These are phyloP conservation scores for Cephus runcator DNA, from an alignment of 2,888 invertebrate genomes.

Conservation along the genomic window DNA sequence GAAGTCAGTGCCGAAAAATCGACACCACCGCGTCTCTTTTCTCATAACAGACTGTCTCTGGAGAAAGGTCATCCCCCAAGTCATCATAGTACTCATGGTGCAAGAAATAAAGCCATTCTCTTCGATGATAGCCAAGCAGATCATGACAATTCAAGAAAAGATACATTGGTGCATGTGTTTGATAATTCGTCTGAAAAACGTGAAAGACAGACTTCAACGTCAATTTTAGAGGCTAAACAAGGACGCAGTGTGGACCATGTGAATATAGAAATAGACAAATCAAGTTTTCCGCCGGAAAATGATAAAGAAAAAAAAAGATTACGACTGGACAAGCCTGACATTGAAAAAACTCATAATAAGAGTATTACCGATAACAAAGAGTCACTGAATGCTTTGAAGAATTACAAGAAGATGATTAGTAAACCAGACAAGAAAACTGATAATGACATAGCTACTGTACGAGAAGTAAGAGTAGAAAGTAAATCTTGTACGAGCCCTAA, in stretches of 20 bases:
- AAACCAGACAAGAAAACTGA: background rate
- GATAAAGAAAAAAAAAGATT: background rate
- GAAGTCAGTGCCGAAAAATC: background rate
- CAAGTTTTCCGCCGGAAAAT: background rate
- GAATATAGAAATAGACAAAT: background rate
- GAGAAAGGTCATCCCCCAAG: background rate
- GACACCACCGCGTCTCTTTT: background rate
- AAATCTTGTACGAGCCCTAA: background rate
- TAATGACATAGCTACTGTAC: background rate
- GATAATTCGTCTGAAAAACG: background rate
- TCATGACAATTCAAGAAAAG: background rate
- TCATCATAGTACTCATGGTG: background rate
- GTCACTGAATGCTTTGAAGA: background rate
- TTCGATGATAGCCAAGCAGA: background rate
- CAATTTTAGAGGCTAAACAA: background rate
- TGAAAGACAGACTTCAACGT: background rate
- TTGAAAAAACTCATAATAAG: background rate
- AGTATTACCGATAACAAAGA: background rate
- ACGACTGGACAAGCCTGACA: background rate
- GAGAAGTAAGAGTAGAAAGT: background rate
- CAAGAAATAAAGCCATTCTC: background rate
- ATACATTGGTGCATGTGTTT: background rate
- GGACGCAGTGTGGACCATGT: background rate
- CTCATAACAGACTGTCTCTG: background rate
- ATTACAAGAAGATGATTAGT: background rate